Evolutionary conservation across 2,888 invertebrate species (phyloP), one percentile per base, ranked within the genome.

Genomic region (Vesta saturnalis): DNA sequence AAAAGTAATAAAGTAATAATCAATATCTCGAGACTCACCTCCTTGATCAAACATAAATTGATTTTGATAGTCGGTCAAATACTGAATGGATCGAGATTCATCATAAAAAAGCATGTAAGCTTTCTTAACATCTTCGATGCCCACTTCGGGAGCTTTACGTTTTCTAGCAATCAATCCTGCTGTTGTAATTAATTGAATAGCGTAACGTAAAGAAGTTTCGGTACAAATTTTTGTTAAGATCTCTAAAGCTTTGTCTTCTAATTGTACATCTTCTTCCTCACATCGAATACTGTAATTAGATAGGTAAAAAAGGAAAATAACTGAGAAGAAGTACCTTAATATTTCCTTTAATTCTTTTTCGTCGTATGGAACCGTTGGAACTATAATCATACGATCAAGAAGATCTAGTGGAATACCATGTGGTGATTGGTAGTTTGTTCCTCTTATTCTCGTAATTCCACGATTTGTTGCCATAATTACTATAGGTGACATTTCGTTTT

Each of bases 401-500:
- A 99, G 86, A 86, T 99, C 99, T 61, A 98, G 90, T 0, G 99
- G 99, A 61, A 99, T 96, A 10, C 99, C 99, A 82, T 99, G 99
- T 0, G 99, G 98, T 69, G 96, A 95, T 73, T 89, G 89, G 85
- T 97, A 96, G 80, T 92, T 92, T 15, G 97, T 98, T 19, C 99
- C 99, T 60, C 99, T 88, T 77, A 99, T 99, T 71, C 94, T 90
- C 0, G 98, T 98, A 67, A 98, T 96, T 1, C 93, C 93, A 19
- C 99, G 89, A 86, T 99, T 99, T 14, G 99, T 99, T 0, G 99
- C 99, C 96, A 99, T 98, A 47, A 99, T 96, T 0, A 99, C 94
- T 0, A 99, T 91, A 0, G 99, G 99, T 0, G 99, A 94, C 88
- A 98, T 96, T 78, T 99, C 99, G 52, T 94, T 94, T 81, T 99